Base-by-base conservation (phyloP, 2,113 vertebrate genomes). In the Centropristis striata region DNA sequence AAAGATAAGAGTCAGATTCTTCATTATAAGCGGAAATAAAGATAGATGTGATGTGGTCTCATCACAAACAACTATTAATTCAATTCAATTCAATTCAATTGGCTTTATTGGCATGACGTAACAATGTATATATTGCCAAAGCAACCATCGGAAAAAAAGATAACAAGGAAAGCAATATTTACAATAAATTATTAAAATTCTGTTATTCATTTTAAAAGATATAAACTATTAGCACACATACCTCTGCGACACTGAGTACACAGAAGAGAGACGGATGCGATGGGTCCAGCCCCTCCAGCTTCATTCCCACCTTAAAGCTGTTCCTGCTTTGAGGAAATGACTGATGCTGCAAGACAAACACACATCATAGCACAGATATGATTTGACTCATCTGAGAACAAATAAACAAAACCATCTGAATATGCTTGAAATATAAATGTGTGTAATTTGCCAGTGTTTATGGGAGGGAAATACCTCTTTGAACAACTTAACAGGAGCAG, bases 281-380 rank as follows among this genome's bases (percentile, higher is more conserved):
- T 0, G 98, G 98, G 86, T 99, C 98, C 76, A 99, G 95, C 0
- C 98, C 98, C 90, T 99, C 98, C 78, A 99, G 90, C 86, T 98
- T 99, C 97, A 98, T 99, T 76, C 98, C 98, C 36, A 96, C 96
- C 90, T 97, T 99, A 91, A 99, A 99, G 46, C 96, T 95, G 4
- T 99, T 99, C 86, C 98, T 97, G 86, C 97, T 98, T 80, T 99
- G 98, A 2, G 98, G 98, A 73, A 99, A 96, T 0, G 97, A 96
- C 23, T 99, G 98, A 83, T 97, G 97, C 98, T 99, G 86, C 18
- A 93, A 78, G 28, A 79, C 6, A 75, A 60, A 86, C 3, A 13
- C 2, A 55, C 58, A 81, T 16, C 49, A 58, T 0, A 39, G n/a
- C 20, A 49, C 13, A 57, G 20, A 21, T 27, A 37, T 46, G 9